phyloP scores from a whole-genome alignment of 2,113 vertebrate species.

The Pangasianodon gigas region DNA sequence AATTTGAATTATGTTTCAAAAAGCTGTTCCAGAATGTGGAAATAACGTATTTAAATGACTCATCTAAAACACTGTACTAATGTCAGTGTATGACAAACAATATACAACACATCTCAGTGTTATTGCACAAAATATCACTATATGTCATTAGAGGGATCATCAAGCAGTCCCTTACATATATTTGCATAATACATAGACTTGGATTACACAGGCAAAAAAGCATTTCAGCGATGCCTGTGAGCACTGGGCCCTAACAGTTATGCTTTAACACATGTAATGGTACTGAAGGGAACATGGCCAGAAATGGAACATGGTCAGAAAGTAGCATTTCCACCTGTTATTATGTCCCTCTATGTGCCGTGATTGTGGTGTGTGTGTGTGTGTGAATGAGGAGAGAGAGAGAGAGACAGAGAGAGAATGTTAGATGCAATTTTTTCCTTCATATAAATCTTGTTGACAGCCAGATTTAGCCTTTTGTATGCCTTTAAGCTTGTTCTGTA shows the following conservation, averaged over 20 bases:
- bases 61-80: neutral
- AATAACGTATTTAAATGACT: neutral
- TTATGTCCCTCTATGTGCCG: neutral
- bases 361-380: neutral
- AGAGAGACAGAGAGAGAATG: neutral
- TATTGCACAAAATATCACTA: slow-evolving; percentile 8
- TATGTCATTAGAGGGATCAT: slow-evolving; percentile 12
- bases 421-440: neutral
- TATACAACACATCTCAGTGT: neutral
- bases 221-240: slow-evolving; percentile 14
- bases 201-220: slow-evolving; percentile 27
- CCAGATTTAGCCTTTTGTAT: slow-evolving; percentile 2
- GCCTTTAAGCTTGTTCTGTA: slow-evolving; percentile 9
- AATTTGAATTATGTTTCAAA: slow-evolving; percentile 3
- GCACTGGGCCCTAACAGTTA: slow-evolving; percentile 6
- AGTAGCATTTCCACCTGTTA: neutral
- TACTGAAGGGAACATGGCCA: slow-evolving; percentile 2
- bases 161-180: slow-evolving; percentile 12
- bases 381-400: neutral
- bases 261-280: neutral
- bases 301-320: neutral
- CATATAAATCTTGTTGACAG: slow-evolving; percentile 26
- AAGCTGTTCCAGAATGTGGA: neutral
- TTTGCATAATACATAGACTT: slow-evolving; percentile 51
- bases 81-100: neutral